Percentiles rank a stretch among this genome's conserved stretches.
Evolutionary conservation across 2,797 vertebrate species (phyloP).

Genomic region (Paguma larvata): DNA sequence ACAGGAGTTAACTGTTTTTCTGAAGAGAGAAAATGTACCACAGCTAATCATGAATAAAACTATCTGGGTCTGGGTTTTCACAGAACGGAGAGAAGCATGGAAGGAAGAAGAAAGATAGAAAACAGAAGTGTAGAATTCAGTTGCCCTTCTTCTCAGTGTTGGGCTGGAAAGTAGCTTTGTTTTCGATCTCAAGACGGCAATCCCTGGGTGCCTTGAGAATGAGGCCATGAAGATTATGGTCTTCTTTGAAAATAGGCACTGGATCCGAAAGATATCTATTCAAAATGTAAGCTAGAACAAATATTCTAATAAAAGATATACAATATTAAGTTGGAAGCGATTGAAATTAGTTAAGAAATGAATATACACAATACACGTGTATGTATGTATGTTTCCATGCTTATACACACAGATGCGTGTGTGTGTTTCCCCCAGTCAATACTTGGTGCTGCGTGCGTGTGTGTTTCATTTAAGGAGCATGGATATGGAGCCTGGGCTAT

Average conservation of each 20-base stretch:
- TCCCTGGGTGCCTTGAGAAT: not conserved
- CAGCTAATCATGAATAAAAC: not conserved
- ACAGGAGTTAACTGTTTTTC: not conserved
- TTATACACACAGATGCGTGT: not conserved
- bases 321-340: slow-evolving; percentile 84
- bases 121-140: not conserved
- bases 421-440: slow-evolving; percentile 89
- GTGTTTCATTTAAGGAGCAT: slow-evolving; percentile 93
- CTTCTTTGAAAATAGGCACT: slow-evolving; percentile 65
- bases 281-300: slow-evolving; percentile 50
- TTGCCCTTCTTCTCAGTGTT: not conserved
- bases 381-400: not conserved
- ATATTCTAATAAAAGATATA: not conserved
- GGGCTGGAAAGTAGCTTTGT: not conserved
- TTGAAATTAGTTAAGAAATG: slow-evolving; percentile 74
- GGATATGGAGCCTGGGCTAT: slow-evolving; percentile 94
- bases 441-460: slow-evolving; percentile 91
- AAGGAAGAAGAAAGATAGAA: not conserved
- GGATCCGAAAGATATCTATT: slow-evolving; percentile 58
- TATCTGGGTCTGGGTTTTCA: not conserved
- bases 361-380: not conserved
- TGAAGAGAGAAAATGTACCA: not conserved
- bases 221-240: slow-evolving; percentile 15
- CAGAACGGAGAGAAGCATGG: not conserved
- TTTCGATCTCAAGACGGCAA: not conserved